A percentile compares a stretch with the other conserved stretches of the same genome.
Evolutionary conservation across 2,888 invertebrate species (phyloP).

Genomic region (Drosophila meridiana): DNA sequence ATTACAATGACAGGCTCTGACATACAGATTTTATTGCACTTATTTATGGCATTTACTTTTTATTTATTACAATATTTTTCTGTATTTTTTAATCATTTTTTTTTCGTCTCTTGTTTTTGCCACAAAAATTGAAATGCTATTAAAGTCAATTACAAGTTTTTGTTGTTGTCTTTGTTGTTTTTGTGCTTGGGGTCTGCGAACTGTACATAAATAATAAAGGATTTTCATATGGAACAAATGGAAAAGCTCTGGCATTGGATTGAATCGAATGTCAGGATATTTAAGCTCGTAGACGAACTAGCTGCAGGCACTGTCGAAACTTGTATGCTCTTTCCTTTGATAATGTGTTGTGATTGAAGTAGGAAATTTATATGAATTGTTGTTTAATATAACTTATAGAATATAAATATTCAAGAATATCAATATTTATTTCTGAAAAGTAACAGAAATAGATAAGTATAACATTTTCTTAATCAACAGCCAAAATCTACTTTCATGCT

Average conservation of each 20-base stretch:
- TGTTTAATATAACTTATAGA: too few species aligned
- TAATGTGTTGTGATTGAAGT: neutral
- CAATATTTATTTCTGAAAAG: too few species aligned
- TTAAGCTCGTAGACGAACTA: slow-evolving; percentile 47
- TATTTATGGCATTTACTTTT: slow-evolving; percentile 63
- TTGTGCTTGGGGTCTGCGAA: slow-evolving; percentile 1
- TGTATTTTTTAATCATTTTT: neutral
- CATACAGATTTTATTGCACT: slow-evolving; percentile 49
- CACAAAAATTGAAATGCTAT: slow-evolving; percentile 60
- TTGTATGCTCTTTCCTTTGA: neutral
- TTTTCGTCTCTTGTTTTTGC: slow-evolving; percentile 2
- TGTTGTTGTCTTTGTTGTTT: slow-evolving; percentile 27
- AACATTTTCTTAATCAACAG: too few species aligned
- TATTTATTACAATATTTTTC: slow-evolving; percentile 53
- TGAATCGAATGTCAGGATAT: slow-evolving; percentile 42
- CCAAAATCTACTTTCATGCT: too few species aligned
- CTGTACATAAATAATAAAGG: slow-evolving; percentile 65
- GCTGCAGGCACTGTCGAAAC: slow-evolving; percentile 1
- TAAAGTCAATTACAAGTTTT: slow-evolving; percentile 70
- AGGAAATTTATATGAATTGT: too few species aligned
- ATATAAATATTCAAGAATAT: too few species aligned
- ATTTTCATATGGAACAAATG: slow-evolving; percentile 51
- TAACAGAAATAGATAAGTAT: too few species aligned
- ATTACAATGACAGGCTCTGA: slow-evolving; percentile 44
- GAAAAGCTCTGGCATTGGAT: slow-evolving; percentile 49